Percentiles rank a stretch among this genome's conserved stretches.
phyloP scores from a whole-genome alignment of 37 sponge, comb jelly and placozoan species.

The Halichondria panicea region DNA sequence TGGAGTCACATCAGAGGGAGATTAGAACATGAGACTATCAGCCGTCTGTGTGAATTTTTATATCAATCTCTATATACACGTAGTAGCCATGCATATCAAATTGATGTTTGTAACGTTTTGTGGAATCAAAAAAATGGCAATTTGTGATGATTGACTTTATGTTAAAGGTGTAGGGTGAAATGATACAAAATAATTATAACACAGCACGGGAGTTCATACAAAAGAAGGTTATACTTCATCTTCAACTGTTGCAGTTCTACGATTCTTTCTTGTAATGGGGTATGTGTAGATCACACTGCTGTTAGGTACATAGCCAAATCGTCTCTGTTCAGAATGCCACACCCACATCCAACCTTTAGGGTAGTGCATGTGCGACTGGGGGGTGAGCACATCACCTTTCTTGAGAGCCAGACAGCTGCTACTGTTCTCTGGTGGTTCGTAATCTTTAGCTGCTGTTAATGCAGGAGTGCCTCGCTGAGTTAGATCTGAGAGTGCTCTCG shows the following conservation, averaged over 20 bases:
- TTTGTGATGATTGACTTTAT: no score
- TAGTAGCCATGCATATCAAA: no score
- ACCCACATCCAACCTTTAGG: conserved; percentile 70
- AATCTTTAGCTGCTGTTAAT: conserved; percentile 20
- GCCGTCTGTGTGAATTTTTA: no score
- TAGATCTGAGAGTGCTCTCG: background rate
- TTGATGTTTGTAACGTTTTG: no score
- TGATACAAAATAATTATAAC: no score
- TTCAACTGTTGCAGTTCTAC: background rate
- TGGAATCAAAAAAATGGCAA: no score
- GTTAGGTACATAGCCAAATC: conserved; percentile 56
- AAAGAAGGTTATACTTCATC: conserved; percentile 20
- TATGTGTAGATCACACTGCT: conserved; percentile 31
- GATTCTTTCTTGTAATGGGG: background rate
- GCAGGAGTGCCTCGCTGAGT: background rate
- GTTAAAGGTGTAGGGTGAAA: no score
- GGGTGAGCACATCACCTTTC: conserved; percentile 42
- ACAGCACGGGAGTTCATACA: background rate
- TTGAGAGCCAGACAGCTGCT: conserved; percentile 22
- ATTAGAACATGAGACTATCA: no score
- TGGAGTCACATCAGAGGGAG: no score
- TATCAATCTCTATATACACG: no score
- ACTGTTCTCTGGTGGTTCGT: conserved; percentile 10
- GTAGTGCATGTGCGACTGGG: conserved; percentile 39
- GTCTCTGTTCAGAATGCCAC: conserved; percentile 26